These are phyloP conservation scores for Pelodytes ibericus DNA, from an alignment of 2,797 vertebrate genomes.

Conservation along the genomic window DNA sequence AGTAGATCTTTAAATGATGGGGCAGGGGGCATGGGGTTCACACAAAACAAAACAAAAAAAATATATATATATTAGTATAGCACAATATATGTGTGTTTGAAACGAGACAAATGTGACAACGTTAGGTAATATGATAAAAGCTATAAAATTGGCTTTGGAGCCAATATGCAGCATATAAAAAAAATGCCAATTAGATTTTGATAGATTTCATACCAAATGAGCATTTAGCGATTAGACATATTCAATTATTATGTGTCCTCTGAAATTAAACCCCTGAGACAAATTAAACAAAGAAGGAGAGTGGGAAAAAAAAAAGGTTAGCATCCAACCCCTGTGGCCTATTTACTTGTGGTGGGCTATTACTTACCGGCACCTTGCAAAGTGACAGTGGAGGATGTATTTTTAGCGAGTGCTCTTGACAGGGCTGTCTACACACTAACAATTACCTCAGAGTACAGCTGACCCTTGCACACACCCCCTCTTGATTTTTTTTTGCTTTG, in stretches of 20 bases:
- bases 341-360: slow-evolving; percentile 79
- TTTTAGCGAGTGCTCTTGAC: slow-evolving; percentile 84
- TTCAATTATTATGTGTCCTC: slow-evolving; percentile 78
- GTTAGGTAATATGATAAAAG: slow-evolving; percentile 66
- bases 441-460: slow-evolving; percentile 85
- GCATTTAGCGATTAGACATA: slow-evolving; percentile 78
- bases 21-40: too few relatives aligned
- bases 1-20: slow-evolving; percentile 71
- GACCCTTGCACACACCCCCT: slow-evolving; percentile 73
- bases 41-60: slow-evolving; percentile 61
- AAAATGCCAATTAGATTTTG: slow-evolving; percentile 78
- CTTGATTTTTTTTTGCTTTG: slow-evolving; percentile 84
- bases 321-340: slow-evolving; percentile 76
- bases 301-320: slow-evolving; percentile 78
- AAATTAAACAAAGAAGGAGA: slow-evolving; percentile 76
- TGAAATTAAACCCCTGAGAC: slow-evolving; percentile 76
- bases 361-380: slow-evolving; percentile 85
- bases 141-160: slow-evolving; percentile 59
- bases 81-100: slow-evolving; percentile 76
- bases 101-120: slow-evolving; percentile 69
- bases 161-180: slow-evolving; percentile 59
- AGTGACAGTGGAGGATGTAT: slow-evolving; percentile 87
- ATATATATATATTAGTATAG: slow-evolving; percentile 65
- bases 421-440: slow-evolving; percentile 80
- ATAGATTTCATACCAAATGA: slow-evolving; percentile 80